Percentiles rank a stretch among this genome's conserved stretches.
Conservation (phyloP, 64 coral and sea anemone genomes). For the Pocillopora damicornis region DNA sequence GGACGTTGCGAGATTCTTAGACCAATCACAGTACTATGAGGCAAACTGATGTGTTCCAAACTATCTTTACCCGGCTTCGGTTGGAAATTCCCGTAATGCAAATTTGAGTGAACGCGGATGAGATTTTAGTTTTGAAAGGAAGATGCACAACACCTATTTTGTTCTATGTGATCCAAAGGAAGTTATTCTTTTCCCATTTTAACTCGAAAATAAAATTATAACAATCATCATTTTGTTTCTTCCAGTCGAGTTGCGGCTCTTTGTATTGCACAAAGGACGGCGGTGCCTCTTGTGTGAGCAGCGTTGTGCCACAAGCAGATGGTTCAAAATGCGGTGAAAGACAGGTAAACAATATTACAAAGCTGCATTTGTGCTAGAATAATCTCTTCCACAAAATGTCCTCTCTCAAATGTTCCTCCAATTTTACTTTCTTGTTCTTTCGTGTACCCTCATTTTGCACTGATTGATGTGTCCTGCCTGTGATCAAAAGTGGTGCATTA, state of each 20-base stretch:
- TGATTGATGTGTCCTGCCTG: neutral
- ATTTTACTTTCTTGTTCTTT: neutral
- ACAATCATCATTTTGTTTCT: neutral
- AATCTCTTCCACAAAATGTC: neutral
- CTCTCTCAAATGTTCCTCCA: neutral
- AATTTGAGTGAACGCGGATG: no score
- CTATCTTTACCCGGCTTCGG: no score
- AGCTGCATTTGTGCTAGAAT: no score
- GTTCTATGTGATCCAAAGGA: no score
- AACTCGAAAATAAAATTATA: neutral
- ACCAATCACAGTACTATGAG: no score
- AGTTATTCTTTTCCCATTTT: no score
- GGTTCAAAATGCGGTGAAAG: slow-evolving; percentile 65
- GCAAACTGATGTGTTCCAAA: no score
- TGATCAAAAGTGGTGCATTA: slow-evolving; percentile 77
- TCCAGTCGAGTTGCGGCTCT: slow-evolving; percentile 39
- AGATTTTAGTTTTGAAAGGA: no score
- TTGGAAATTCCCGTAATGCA: no score
- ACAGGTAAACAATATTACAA: slow-evolving; percentile 29
- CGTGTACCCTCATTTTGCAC: neutral
- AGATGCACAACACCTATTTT: no score
- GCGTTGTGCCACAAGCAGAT: slow-evolving; percentile 36
- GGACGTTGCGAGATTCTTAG: no score
- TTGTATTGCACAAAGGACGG: slow-evolving; percentile 53
- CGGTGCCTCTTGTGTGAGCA: slow-evolving; percentile 4